A percentile compares a stretch with the other conserved stretches of the same genome.
These are phyloP conservation scores for Sarcophaga peregrina DNA, from an alignment of 1,140 invertebrate genomes.

Conservation along the genomic window DNA sequence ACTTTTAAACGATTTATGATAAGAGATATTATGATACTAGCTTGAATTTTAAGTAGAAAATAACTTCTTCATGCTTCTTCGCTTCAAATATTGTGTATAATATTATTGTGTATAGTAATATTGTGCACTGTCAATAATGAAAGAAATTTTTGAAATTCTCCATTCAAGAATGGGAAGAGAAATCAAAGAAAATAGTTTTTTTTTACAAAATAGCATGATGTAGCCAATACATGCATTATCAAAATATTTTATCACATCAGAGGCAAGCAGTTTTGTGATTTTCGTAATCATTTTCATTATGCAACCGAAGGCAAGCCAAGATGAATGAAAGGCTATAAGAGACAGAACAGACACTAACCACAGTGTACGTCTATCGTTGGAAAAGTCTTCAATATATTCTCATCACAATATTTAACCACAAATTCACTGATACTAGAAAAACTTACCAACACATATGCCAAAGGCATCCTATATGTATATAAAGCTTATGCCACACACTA, in stretches of 20 bases:
- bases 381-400: background rate
- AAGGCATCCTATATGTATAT: too few species aligned
- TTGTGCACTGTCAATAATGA: too few species aligned
- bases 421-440: background rate
- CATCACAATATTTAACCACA: background rate
- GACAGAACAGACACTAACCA: background rate
- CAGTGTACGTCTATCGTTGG: background rate
- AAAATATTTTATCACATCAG: background rate
- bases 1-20: too few species aligned
- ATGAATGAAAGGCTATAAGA: too few species aligned
- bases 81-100: too few species aligned
- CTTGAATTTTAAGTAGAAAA: too few species aligned
- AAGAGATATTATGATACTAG: too few species aligned
- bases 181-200: background rate
- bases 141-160: too few species aligned
- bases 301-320: background rate
- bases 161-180: background rate
- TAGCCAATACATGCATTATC: background rate
- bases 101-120: too few species aligned
- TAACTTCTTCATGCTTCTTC: too few species aligned
- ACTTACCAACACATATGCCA: background rate
- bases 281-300: background rate
- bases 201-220: background rate
- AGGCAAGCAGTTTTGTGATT: background rate
- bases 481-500: too few species aligned